These are phyloP conservation scores for Nesoenas mayeri DNA, from an alignment of 2,113 vertebrate genomes.

Conservation along the genomic window DNA sequence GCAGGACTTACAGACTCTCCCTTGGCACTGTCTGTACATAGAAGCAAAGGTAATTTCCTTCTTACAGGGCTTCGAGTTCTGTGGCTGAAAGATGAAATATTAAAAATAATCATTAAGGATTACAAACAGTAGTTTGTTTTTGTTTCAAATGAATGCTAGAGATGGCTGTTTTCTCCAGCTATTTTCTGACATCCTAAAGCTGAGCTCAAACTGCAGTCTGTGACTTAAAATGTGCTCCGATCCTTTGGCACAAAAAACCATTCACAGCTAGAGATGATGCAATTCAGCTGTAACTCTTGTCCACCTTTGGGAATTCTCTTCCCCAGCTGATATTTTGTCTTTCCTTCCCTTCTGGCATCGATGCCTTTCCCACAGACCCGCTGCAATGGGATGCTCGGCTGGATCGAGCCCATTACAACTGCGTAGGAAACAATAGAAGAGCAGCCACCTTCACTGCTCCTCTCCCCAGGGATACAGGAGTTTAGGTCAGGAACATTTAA, in stretches of 20 bases:
- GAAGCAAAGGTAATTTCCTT: not conserved
- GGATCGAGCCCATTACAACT: not conserved
- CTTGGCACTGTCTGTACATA: not conserved
- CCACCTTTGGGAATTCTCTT: not conserved
- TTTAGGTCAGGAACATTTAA: not conserved
- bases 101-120: fast-evolving
- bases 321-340: not conserved
- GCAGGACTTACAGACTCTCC: not conserved
- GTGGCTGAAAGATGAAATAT: not conserved
- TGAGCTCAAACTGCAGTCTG: not conserved
- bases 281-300: not conserved
- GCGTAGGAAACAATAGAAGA: not conserved
- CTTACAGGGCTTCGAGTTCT: fast-evolving
- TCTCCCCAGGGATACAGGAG: not conserved
- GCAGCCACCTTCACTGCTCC: not conserved
- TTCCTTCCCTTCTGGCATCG: not conserved
- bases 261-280: not conserved
- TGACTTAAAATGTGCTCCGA: not conserved
- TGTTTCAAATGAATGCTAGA: not conserved
- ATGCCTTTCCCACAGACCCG: slow-evolving; percentile 28
- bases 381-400: not conserved
- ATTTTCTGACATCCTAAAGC: not conserved
- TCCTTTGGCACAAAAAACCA: not conserved
- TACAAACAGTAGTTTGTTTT: fast-evolving
- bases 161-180: not conserved